Conservation (phyloP, 2,797 vertebrate species). For the Cichlasoma orientale region DNA sequence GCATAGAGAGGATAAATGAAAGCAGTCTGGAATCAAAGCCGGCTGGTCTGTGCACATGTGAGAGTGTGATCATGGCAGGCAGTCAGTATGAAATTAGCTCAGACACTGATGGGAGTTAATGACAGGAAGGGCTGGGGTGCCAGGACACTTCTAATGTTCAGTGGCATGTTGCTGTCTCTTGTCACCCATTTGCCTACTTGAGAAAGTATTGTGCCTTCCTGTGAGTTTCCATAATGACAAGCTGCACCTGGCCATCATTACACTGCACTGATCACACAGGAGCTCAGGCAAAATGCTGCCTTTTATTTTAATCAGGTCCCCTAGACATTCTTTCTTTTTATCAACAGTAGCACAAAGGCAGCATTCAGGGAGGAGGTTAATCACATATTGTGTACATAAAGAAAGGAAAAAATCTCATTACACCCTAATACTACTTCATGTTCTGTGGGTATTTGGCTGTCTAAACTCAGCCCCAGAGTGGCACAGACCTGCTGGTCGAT, state of each 20-base stretch:
- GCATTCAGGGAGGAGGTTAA: constrained; percentile 25
- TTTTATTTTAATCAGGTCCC: constrained; percentile 13
- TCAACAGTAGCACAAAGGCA: constrained; percentile 3
- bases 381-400: constrained; percentile 7
- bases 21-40: constrained; percentile 57
- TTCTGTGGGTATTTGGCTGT: constrained; percentile 25
- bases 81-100: constrained; percentile 47
- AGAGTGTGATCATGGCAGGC: constrained; percentile 54
- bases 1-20: constrained; percentile 56
- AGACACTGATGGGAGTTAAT: constrained; percentile 59
- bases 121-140: constrained; percentile 35
- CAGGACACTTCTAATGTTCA: constrained; percentile 40
- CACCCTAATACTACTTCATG: constrained; percentile 8
- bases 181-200: constrained; percentile 22
- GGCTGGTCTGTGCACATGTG: constrained; percentile 26
- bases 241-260: constrained; percentile 42
- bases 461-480: constrained; percentile 29
- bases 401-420: constrained; percentile 15
- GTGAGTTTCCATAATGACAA: constrained; percentile 32
- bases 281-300: constrained; percentile 6
- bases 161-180: constrained; percentile 16
- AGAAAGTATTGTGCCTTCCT: constrained; percentile 27
- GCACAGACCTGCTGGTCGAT: constrained; percentile 49
- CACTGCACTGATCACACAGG: constrained; percentile 11
- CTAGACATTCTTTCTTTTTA: constrained; percentile 2